phyloP scores from a whole-genome alignment of 2,797 vertebrate genomes.

The Loris lydekkerianus region DNA sequence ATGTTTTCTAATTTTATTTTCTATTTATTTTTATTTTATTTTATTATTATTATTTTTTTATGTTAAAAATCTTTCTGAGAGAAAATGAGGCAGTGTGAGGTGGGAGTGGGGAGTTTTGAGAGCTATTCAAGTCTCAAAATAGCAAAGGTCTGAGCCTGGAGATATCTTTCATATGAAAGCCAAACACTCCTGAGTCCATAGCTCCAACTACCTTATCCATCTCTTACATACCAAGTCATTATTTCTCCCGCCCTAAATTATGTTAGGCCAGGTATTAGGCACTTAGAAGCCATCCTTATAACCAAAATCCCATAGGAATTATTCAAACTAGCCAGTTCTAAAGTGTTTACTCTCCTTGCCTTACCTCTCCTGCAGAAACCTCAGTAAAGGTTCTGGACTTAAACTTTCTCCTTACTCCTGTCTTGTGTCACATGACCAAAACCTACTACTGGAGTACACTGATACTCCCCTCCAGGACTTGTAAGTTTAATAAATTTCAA shows the following conservation, averaged over 20 bases:
- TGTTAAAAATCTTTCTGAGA: not conserved
- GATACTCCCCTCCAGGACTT: not conserved
- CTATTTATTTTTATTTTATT: too few relatives aligned
- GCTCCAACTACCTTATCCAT: not conserved
- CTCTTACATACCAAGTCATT: not conserved
- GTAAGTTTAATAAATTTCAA: not conserved
- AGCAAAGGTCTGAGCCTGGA: not conserved
- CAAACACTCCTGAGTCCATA: not conserved
- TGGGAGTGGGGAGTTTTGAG: too few relatives aligned
- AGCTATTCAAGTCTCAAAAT: not conserved
- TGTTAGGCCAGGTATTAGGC: too few relatives aligned
- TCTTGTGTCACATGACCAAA: not conserved
- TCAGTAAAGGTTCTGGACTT: not conserved
- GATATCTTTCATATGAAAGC: not conserved
- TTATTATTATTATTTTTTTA: not conserved
- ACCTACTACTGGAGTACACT: rapidly evolving
- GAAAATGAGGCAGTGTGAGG: too few relatives aligned
- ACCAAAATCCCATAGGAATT: not conserved
- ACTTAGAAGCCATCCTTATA: not conserved
- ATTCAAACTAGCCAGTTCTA: not conserved
- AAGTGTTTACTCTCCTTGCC: not conserved
- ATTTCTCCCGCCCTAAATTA: not conserved
- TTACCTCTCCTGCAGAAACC: not conserved
- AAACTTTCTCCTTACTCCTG: not conserved
- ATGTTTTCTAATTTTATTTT: not conserved